Conservation (phyloP, 2,797 vertebrate genomes). For the Pangasius mekongensis region DNA sequence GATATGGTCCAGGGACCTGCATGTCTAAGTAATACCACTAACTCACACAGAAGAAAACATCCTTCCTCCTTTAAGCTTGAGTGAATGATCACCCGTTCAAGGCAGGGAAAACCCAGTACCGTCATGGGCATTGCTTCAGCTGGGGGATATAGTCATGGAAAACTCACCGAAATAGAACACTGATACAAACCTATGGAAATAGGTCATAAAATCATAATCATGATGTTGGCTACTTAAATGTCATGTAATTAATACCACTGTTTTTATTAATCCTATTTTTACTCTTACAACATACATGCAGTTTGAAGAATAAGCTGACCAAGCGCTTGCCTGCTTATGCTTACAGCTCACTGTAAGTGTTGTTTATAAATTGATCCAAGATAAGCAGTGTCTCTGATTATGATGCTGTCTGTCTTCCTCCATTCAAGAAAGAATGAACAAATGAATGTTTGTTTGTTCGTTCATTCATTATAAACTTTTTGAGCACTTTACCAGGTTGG, state of each 20-base stretch:
- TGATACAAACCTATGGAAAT: background rate
- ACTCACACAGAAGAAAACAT: background rate
- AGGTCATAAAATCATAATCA: background rate
- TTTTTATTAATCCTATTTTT: too few relatives aligned
- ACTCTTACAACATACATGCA: too few relatives aligned
- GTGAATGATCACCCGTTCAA: background rate
- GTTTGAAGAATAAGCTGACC: too few relatives aligned
- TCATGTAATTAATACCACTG: background rate
- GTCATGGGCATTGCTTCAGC: too few relatives aligned
- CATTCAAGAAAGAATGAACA: background rate
- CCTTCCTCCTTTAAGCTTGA: background rate
- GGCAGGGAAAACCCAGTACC: too few relatives aligned
- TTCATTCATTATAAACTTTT: background rate
- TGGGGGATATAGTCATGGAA: too few relatives aligned
- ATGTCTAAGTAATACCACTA: background rate
- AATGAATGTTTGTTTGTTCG: background rate
- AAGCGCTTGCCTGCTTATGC: too few relatives aligned
- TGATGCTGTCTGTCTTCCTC: background rate
- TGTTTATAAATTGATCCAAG: too few relatives aligned
- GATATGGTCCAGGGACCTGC: background rate
- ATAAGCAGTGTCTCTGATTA: background rate
- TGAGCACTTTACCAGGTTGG: background rate
- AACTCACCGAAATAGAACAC: too few relatives aligned
- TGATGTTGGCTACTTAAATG: background rate
- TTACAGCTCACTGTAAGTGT: too few relatives aligned